A percentile compares a stretch with the other conserved stretches of the same genome.
Conservation (phyloP, 2,888 invertebrate genomes). For the Sinopyrophorus schimmeli region DNA sequence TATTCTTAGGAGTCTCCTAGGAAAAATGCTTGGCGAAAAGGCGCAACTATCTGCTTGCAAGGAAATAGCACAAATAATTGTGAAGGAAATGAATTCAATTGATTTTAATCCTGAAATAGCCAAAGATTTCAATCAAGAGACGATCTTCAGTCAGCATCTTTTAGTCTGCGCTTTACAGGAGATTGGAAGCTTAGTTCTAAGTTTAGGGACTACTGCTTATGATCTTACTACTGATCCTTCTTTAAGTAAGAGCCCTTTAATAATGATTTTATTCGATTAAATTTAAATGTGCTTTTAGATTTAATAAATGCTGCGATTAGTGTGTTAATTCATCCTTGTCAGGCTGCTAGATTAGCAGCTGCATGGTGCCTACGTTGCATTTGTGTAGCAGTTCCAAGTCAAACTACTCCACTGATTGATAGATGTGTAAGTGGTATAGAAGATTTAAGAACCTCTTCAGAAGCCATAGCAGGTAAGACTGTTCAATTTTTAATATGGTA, state of each 20-base stretch:
- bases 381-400: slow-evolving; percentile 92
- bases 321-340: slow-evolving; percentile 91
- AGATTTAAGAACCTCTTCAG: slow-evolving; percentile 85
- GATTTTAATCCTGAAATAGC: slow-evolving; percentile 92
- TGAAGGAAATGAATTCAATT: slow-evolving; percentile 94
- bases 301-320: slow-evolving; percentile 77
- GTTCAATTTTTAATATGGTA: too few relatives aligned
- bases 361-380: slow-evolving; percentile 94
- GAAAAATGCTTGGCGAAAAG: slow-evolving; percentile 94
- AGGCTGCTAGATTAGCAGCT: slow-evolving; percentile 89
- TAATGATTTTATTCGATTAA: slow-evolving; percentile 2
- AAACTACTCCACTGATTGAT: slow-evolving; percentile 91
- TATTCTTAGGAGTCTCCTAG: slow-evolving; percentile 87
- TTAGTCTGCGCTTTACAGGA: slow-evolving; percentile 93
- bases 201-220: slow-evolving; percentile 93
- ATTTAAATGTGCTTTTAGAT: slow-evolving; percentile 53
- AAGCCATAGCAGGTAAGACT: slow-evolving; percentile 70
- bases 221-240: slow-evolving; percentile 88
- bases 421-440: slow-evolving; percentile 86
- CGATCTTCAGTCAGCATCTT: slow-evolving; percentile 86
- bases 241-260: slow-evolving; percentile 63
- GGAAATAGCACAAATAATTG: slow-evolving; percentile 88
- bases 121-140: slow-evolving; percentile 89
- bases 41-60: slow-evolving; percentile 95
- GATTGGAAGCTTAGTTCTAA: slow-evolving; percentile 84